These are phyloP conservation scores for Cydia pomonella DNA, from an alignment of 1,140 invertebrate genomes.

Conservation along the genomic window DNA sequence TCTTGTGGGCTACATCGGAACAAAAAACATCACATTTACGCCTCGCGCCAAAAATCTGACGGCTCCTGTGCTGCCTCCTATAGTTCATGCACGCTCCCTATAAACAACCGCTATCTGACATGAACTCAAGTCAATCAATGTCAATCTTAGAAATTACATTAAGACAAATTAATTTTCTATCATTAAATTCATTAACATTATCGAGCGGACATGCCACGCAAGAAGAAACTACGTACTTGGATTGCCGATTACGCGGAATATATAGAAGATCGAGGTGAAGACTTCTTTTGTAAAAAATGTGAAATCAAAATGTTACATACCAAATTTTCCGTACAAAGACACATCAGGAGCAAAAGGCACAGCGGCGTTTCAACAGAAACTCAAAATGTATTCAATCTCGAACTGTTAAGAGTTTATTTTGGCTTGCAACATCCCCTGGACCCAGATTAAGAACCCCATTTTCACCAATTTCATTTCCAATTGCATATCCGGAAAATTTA, in stretches of 20 bases:
- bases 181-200: slow-evolving; percentile 13
- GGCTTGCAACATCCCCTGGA: slow-evolving; percentile 4
- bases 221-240: slow-evolving; percentile 10
- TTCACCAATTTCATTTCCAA: neutral
- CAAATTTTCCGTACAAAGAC: slow-evolving; percentile 6
- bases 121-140: slow-evolving; percentile 1
- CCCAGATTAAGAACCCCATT: neutral
- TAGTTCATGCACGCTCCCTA: no score
- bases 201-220: slow-evolving; percentile 1
- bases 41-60: no score
- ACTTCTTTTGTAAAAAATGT: slow-evolving; percentile 14
- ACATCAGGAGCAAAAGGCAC: slow-evolving; percentile 18
- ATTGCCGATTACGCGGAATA: slow-evolving; percentile 20
- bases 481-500: slow-evolving; percentile 11
- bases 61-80: no score
- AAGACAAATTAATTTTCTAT: neutral
- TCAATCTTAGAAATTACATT: neutral
- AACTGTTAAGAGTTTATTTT: slow-evolving; percentile 16
- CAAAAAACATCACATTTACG: no score
- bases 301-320: slow-evolving; percentile 7
- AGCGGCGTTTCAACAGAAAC: neutral
- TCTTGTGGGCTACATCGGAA: no score
- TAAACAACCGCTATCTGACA: slow-evolving; percentile 16
- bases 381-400: slow-evolving; percentile 8
- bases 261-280: slow-evolving; percentile 9